phyloP scores from a whole-genome alignment of 2,113 vertebrate species.

The Ramphastos sulfuratus region DNA sequence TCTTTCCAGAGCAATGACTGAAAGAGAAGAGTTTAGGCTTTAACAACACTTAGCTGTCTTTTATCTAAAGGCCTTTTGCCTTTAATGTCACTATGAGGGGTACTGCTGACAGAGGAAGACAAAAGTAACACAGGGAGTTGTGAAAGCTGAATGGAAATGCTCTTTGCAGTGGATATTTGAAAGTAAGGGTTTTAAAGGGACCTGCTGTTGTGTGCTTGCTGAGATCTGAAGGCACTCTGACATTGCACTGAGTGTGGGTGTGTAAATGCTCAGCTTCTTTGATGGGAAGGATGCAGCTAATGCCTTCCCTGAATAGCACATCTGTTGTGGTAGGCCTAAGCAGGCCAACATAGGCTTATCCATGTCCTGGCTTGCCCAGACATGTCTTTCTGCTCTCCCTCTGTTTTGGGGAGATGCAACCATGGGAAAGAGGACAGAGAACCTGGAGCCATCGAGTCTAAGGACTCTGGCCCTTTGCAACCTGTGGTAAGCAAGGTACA shows the following conservation, averaged over 20 bases:
- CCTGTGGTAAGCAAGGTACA: too few relatives aligned
- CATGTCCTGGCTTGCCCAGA: too few relatives aligned
- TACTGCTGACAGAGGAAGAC: neutral
- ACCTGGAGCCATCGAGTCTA: too few relatives aligned
- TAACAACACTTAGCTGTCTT: neutral
- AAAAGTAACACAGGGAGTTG: neutral
- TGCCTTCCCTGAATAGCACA: neutral
- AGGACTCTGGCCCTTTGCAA: too few relatives aligned
- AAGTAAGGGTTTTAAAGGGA: neutral
- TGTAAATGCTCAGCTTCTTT: neutral
- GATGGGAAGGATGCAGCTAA: neutral
- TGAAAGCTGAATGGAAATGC: neutral
- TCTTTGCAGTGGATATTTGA: neutral
- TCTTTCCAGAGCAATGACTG: neutral
- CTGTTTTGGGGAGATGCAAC: too few relatives aligned
- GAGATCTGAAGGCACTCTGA: neutral
- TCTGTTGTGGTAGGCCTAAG: too few relatives aligned
- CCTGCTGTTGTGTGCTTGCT: neutral
- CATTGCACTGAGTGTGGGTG: rapidly evolving
- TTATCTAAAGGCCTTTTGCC: neutral
- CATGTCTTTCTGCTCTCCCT: too few relatives aligned
- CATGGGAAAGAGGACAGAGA: too few relatives aligned
- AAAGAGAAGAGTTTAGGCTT: neutral
- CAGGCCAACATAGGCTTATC: too few relatives aligned
- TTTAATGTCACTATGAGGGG: neutral